Evolutionary conservation across 64 coral and sea anemone species (phyloP).

Genomic region (Platygyra sinensis): DNA sequence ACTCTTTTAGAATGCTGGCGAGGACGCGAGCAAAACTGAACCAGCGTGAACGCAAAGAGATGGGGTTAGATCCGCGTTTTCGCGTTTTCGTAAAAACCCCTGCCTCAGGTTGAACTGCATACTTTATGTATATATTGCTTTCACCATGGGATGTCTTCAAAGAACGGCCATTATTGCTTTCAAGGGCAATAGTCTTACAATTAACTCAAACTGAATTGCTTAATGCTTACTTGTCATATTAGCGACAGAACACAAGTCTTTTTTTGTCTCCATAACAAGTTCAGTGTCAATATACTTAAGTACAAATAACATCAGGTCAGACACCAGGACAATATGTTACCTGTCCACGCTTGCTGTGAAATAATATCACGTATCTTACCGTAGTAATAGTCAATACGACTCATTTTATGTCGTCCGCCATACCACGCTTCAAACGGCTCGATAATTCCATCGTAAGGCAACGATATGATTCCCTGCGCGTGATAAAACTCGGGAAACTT

Average conservation of each 20-base stretch:
- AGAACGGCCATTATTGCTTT: not conserved
- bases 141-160: not conserved
- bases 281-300: not conserved
- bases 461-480: conserved; percentile 62
- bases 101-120: too few relatives aligned
- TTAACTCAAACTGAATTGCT: too few relatives aligned
- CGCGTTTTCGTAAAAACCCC: too few relatives aligned
- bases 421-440: conserved; percentile 95
- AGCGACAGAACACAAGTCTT: not conserved
- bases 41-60: too few relatives aligned
- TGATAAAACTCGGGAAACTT: conserved; percentile 82
- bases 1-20: too few relatives aligned
- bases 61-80: too few relatives aligned
- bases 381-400: conserved; percentile 92
- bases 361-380: conserved; percentile 49
- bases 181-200: too few relatives aligned
- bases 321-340: not conserved
- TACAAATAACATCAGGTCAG: not conserved
- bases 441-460: conserved; percentile 86
- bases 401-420: conserved; percentile 77
- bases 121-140: too few relatives aligned
- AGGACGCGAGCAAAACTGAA: too few relatives aligned
- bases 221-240: too few relatives aligned
- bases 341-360: not conserved
- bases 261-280: not conserved